These are phyloP conservation scores for Rhagoletis pomonella DNA, from an alignment of 1,140 invertebrate genomes.

Conservation along the genomic window DNA sequence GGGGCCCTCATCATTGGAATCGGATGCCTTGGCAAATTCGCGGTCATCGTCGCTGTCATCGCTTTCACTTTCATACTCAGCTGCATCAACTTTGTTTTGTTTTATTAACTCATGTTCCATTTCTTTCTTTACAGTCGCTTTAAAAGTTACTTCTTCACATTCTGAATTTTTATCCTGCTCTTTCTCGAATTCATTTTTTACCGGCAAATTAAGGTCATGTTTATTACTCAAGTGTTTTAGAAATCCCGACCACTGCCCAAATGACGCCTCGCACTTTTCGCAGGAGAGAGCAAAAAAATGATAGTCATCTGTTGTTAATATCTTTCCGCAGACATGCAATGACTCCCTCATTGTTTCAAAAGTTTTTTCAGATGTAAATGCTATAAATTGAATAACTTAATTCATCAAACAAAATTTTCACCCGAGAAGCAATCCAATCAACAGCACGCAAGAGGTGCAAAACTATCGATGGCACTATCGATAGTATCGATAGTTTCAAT, in stretches of 20 bases:
- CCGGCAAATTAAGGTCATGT: constrained; percentile 8
- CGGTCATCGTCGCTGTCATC: background rate
- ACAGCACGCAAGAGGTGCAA: background rate
- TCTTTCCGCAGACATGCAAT: constrained; percentile 40
- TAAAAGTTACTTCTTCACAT: background rate
- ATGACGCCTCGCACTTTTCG: constrained; percentile 36
- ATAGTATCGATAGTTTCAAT: no score
- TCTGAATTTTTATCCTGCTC: background rate
- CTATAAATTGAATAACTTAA: background rate
- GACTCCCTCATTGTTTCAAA: constrained; percentile 4
- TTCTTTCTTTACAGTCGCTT: constrained; percentile 15
- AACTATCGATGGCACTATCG: no score
- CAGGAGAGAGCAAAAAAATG: constrained; percentile 19
- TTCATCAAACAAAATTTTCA: background rate
- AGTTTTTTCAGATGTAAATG: background rate
- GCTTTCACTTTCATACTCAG: background rate
- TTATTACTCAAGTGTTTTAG: constrained; percentile 28
- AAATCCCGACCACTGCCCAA: constrained; percentile 48
- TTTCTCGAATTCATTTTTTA: constrained; percentile 16
- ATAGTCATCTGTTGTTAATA: constrained; percentile 46
- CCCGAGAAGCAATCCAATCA: background rate
- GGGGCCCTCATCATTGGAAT: background rate
- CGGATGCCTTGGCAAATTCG: background rate
- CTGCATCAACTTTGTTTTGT: constrained; percentile 7
- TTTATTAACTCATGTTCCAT: constrained; percentile 37